These are phyloP conservation scores for Aphidoletes aphidimyza DNA, from an alignment of 2,888 invertebrate genomes.

Conservation along the genomic window DNA sequence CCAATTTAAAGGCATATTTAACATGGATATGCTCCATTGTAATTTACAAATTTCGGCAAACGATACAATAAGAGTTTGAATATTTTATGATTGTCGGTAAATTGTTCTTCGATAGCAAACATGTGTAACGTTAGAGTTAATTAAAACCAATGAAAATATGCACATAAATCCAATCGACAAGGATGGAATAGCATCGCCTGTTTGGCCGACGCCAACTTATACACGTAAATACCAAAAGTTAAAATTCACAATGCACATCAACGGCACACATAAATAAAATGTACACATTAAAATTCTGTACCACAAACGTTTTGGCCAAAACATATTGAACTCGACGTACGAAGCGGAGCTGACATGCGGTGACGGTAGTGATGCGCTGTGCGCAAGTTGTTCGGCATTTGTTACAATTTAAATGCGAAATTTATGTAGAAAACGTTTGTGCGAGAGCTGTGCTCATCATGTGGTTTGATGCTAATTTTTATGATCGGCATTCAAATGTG, in stretches of 20 bases:
- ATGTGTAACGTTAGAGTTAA: background rate
- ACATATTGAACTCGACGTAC: background rate
- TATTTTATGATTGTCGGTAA: too few relatives aligned
- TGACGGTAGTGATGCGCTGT: background rate
- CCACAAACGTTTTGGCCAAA: background rate
- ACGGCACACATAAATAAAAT: background rate
- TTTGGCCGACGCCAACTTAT: background rate
- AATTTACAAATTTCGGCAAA: too few relatives aligned
- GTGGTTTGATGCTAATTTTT: conserved; percentile 23
- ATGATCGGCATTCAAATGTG: background rate
- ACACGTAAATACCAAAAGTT: background rate
- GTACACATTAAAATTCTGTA: conserved; percentile 4
- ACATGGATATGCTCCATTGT: too few relatives aligned
- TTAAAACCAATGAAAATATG: background rate
- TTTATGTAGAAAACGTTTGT: background rate
- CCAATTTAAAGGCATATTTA: background rate
- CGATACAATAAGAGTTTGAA: too few relatives aligned
- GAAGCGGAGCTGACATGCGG: background rate
- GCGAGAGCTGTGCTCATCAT: background rate
- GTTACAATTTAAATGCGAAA: background rate
- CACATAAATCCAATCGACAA: background rate
- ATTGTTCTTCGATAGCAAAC: too few relatives aligned
- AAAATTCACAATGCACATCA: conserved; percentile 26
- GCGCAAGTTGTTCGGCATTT: background rate
- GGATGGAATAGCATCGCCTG: background rate